Conservation (phyloP, 2,888 invertebrate species). For the Erebia aethiops region DNA sequence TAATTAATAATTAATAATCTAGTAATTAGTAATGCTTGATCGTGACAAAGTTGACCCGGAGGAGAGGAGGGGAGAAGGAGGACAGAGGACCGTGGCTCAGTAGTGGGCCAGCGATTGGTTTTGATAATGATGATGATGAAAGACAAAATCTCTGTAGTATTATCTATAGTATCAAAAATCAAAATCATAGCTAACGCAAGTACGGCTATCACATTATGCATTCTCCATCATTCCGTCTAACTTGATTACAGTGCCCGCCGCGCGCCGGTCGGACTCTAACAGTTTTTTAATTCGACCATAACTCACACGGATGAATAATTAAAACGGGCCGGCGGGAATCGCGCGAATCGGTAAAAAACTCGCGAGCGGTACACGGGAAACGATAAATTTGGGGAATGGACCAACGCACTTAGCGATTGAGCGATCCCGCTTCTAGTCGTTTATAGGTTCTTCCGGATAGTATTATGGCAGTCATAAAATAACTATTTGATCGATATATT, state of each 20-base stretch:
- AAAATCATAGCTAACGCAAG: conserved; percentile 25
- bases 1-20: too few relatives aligned
- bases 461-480: conserved; percentile 8
- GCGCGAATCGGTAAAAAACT: conserved; percentile 75
- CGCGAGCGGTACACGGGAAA: conserved; percentile 57
- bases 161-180: conserved; percentile 11
- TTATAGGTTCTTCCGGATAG: conserved; percentile 37
- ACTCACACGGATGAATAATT: conserved; percentile 83
- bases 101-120: too few relatives aligned
- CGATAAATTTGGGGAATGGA: conserved; percentile 78
- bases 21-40: too few relatives aligned
- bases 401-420: conserved; percentile 75
- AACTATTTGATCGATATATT: background rate
- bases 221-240: conserved; percentile 78
- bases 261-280: conserved; percentile 71
- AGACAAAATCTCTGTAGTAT: background rate
- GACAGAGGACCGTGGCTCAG: too few relatives aligned
- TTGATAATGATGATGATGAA: too few relatives aligned
- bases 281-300: conserved; percentile 84
- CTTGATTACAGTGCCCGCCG: conserved; percentile 72
- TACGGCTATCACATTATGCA: conserved; percentile 61
- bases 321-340: conserved; percentile 77
- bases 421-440: conserved; percentile 31
- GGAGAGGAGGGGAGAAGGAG: too few relatives aligned
- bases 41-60: too few relatives aligned